phyloP scores from a whole-genome alignment of 2,797 vertebrate genomes.

The Enteromius argenteus region DNA sequence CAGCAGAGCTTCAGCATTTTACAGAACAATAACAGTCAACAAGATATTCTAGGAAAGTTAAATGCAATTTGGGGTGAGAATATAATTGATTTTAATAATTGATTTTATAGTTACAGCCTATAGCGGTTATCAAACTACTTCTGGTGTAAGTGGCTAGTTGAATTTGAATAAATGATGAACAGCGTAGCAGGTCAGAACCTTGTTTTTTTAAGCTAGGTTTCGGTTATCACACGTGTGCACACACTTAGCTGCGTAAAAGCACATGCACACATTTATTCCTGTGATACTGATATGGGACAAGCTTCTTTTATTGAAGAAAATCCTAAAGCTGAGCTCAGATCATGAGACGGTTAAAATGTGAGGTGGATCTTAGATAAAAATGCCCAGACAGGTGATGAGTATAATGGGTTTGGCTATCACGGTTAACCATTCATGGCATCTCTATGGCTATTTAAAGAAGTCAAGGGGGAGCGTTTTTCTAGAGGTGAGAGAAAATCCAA shows the following conservation, averaged over 20 bases:
- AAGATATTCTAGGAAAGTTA: neutral
- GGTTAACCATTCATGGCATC: conserved; percentile 21
- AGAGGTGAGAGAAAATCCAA: conserved; percentile 1
- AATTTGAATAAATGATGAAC: conserved; percentile 11
- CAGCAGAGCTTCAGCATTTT: neutral
- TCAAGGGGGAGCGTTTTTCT: conserved; percentile 28
- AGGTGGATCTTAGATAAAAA: neutral
- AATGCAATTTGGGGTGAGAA: neutral
- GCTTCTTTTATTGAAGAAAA: conserved; percentile 8
- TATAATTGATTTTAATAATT: neutral
- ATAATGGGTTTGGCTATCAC: conserved; percentile 5
- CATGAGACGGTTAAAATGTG: neutral
- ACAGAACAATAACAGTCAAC: neutral
- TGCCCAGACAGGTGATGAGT: neutral
- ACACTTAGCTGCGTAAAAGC: conserved; percentile 4
- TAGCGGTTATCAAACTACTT: neutral
- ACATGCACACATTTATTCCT: conserved; percentile 35
- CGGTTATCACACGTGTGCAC: conserved; percentile 6
- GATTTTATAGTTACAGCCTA: neutral
- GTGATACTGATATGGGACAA: conserved; percentile 1
- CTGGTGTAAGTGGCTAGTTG: neutral
- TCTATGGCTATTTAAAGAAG: conserved; percentile 17
- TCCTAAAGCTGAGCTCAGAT: neutral
- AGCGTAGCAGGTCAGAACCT: neutral
- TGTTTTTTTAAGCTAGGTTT: neutral